Evolutionary conservation across 2,113 vertebrate genomes (phyloP).

Genomic region (Paralichthys olivaceus): DNA sequence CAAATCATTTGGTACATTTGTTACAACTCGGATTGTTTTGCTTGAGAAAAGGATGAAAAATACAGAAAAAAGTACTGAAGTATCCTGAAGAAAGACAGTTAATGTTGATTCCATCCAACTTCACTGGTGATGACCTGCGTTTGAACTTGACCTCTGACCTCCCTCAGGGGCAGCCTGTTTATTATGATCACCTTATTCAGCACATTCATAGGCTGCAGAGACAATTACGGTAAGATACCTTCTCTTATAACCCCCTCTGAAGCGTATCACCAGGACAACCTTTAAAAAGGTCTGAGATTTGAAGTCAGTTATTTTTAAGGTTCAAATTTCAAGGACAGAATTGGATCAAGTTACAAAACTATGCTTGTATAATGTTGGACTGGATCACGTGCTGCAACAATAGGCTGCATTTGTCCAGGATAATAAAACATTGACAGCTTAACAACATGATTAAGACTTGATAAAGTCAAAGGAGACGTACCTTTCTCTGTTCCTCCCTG

Average conservation of each 20-base stretch:
- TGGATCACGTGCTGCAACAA: conserved; percentile 1
- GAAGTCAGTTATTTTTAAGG: too few species aligned
- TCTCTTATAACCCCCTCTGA: too few species aligned
- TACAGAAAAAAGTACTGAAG: too few species aligned
- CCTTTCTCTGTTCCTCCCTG: conserved; percentile 20
- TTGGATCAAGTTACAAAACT: too few species aligned
- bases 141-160: conserved; percentile 12
- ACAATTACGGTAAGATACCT: not conserved
- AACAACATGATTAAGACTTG: not conserved
- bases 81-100: too few species aligned
- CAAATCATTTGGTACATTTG: too few species aligned
- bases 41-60: too few species aligned
- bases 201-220: not conserved
- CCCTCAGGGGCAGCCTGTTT: not conserved
- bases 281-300: not conserved
- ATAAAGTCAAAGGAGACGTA: conserved; percentile 4
- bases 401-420: not conserved
- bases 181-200: not conserved
- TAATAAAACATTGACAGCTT: conserved; percentile 10
- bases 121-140: not conserved
- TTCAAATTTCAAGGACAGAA: too few species aligned
- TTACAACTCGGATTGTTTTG: too few species aligned
- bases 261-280: too few species aligned
- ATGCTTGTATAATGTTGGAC: not conserved
- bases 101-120: too few species aligned